These are phyloP conservation scores for Tipula confusa DNA, from an alignment of 2,888 invertebrate species.

Conservation along the genomic window DNA sequence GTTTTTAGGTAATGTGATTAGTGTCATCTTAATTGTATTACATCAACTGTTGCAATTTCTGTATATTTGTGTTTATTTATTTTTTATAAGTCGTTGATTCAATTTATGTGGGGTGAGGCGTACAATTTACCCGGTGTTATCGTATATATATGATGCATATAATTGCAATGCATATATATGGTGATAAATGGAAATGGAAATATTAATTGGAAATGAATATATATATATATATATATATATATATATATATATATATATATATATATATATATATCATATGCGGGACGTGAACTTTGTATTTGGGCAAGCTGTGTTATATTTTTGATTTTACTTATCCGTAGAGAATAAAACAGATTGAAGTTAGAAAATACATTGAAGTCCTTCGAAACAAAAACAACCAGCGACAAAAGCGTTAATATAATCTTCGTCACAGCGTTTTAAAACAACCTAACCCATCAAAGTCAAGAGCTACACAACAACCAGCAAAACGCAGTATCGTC, in stretches of 20 bases:
- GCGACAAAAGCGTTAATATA: too few species aligned
- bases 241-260: background rate
- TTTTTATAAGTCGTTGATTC: background rate
- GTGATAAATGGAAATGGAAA: background rate
- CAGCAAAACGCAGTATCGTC: too few species aligned
- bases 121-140: background rate
- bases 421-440: too few species aligned
- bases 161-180: background rate
- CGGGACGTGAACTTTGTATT: too few species aligned
- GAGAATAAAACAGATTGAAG: too few species aligned
- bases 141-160: background rate
- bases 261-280: background rate
- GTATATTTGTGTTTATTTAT: background rate
- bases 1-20: constrained; percentile 28
- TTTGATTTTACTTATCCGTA: too few species aligned
- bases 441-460: too few species aligned
- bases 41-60: constrained; percentile 29
- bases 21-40: constrained; percentile 30
- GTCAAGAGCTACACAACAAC: too few species aligned
- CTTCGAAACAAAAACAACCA: too few species aligned
- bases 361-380: too few species aligned
- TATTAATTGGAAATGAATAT: background rate
- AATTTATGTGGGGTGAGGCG: background rate
- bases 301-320: too few species aligned
- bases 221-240: background rate